Base-by-base conservation (phyloP, 2,797 vertebrate species). In the Parotocinclus haroldoi region DNA sequence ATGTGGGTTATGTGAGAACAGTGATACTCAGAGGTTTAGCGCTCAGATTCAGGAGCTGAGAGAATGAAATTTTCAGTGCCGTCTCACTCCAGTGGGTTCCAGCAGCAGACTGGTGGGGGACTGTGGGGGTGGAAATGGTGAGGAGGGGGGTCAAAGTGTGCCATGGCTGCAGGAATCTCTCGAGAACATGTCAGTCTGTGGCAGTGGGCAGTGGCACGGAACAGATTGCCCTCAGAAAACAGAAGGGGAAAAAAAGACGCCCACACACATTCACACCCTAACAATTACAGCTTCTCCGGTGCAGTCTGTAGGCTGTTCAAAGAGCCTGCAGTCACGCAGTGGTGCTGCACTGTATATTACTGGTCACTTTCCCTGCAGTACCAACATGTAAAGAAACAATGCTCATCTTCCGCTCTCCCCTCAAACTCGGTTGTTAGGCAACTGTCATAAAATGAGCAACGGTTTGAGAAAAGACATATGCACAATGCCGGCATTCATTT, bases 191-290 rank as follows among this genome's bases (percentile, higher is more conserved):
- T 81, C 53, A 66, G 81, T 81, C 83, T 76, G 61, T 84, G 65
- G 73, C 55, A 74, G 70, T 62, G 63, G 64, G 81, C 78, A 80
- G 76, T 78, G 79, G 81, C 78, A 82, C 74, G 77, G 84, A 85
- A 86, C 84, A 80, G 84, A 88, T 83, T 85, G 79, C 77, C 78
- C 79, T 79, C 76, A 80, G 80, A 81, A 84, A 84, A 57, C 12
- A 56, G 53, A 58, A 39, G 53, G 7, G 38, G 58, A 63, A 48
- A 69, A 27, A 55, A 60, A 46, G 14, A 10, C 45, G 9, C 58
- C 70, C 39, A 56, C 70, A 72, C 63, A 56, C 70, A 62, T 62
- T 72, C 63, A 66, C 58, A 62, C 63, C 57, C 50, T 62, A 58
- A 66, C 70, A 64, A 65, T 72, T 66, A 74, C 58, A 45, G 64